phyloP scores from a whole-genome alignment of 2,888 invertebrate species.

The Andrena marginata region DNA sequence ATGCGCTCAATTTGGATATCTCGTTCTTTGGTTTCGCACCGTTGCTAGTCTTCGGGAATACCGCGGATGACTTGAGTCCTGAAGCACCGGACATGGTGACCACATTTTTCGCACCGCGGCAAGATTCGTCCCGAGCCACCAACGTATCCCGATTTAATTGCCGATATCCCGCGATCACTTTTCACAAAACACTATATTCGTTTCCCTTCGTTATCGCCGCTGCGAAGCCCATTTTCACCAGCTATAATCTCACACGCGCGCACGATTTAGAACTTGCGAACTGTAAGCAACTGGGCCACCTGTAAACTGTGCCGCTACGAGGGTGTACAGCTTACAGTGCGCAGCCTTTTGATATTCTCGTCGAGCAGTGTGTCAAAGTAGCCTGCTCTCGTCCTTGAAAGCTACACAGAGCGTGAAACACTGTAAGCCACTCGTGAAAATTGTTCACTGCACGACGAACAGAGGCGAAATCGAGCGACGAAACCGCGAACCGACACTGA shows the following conservation, averaged over 20 bases:
- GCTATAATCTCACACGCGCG: too few relatives aligned
- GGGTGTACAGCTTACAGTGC: too few relatives aligned
- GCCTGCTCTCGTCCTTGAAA: too few relatives aligned
- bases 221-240: too few relatives aligned
- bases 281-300: too few relatives aligned
- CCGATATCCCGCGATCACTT: neutral
- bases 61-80: constrained; percentile 72
- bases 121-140: neutral
- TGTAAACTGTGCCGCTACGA: too few relatives aligned
- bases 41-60: constrained; percentile 65
- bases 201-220: too few relatives aligned
- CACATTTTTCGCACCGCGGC: constrained; percentile 69
- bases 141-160: neutral
- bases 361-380: too few relatives aligned
- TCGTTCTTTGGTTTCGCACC: constrained; percentile 78
- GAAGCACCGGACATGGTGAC: constrained; percentile 75
- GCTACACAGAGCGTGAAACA: neutral
- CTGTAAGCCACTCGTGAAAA: neutral
- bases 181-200: neutral
- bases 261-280: too few relatives aligned
- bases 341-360: too few relatives aligned
- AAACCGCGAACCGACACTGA: constrained; percentile 38
- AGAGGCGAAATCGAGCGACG: neutral
- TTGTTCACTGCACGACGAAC: neutral
- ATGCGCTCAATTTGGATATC: constrained; percentile 69